Evolutionary conservation across 1,140 invertebrate species (phyloP).

Genomic region (Monochamus saltuarius): DNA sequence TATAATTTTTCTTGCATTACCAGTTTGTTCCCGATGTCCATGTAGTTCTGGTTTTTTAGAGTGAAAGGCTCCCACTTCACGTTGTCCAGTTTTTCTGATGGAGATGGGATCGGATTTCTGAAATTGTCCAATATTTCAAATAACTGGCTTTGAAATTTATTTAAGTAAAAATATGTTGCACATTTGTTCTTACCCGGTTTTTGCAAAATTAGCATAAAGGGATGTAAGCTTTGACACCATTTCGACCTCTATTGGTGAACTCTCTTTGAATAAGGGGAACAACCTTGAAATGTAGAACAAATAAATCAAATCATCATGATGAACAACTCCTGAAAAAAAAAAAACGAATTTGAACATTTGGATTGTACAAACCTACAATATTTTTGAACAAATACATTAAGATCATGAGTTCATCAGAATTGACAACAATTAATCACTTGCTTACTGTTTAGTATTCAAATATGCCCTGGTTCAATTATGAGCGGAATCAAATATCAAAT

Average conservation of each 20-base stretch:
- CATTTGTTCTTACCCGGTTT: constrained; percentile 53
- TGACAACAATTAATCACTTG: too few species aligned
- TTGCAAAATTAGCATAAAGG: constrained; percentile 57
- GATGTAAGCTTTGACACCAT: constrained; percentile 55
- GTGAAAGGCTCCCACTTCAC: constrained; percentile 59
- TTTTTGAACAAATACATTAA: too few species aligned
- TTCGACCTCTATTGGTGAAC: constrained; percentile 53
- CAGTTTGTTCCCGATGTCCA: constrained; percentile 56
- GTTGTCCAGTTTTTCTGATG: constrained; percentile 43
- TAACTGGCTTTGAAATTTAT: neutral
- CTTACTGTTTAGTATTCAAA: too few species aligned
- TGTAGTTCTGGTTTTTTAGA: constrained; percentile 53
- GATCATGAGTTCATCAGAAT: too few species aligned
- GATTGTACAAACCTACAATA: too few species aligned
- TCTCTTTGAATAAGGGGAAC: constrained; percentile 54
- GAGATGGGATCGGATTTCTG: constrained; percentile 50
- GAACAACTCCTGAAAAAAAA: constrained; percentile 58
- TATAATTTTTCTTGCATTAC: constrained; percentile 53
- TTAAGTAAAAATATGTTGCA: too few species aligned
- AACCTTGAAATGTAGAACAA: constrained; percentile 57
- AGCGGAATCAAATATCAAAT: too few species aligned
- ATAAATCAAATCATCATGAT: constrained; percentile 66
- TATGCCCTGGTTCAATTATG: too few species aligned
- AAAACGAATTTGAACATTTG: too few species aligned
- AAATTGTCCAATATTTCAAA: constrained; percentile 23